Evolutionary conservation across 53 echinoderm and acorn worm genomes (phyloP).

Genomic region (Holothuria scabra): DNA sequence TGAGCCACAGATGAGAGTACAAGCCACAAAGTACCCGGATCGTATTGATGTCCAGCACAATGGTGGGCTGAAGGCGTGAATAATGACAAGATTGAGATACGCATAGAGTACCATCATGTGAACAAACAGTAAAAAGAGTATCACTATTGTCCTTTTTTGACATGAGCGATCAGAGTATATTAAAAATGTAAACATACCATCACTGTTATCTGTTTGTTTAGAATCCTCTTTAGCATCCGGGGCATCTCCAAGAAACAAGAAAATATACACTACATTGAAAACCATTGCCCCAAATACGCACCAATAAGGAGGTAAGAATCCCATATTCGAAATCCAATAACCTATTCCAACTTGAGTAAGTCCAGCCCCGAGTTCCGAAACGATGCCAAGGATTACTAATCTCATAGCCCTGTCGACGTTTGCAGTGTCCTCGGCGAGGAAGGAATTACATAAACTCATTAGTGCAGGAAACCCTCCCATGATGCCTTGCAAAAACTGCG

Average conservation of each 20-base stretch:
- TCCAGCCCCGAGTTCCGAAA: slow-evolving; percentile 70
- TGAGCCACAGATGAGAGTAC: slow-evolving; percentile 38
- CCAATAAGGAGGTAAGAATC: slow-evolving; percentile 33
- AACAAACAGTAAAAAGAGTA: slow-evolving; percentile 8
- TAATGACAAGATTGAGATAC: slow-evolving; percentile 34
- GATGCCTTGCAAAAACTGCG: slow-evolving; percentile 66
- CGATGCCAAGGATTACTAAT: slow-evolving; percentile 70
- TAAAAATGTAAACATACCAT: slow-evolving; percentile 11
- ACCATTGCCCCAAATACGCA: slow-evolving; percentile 45
- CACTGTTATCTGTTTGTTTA: not conserved
- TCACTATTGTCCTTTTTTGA: slow-evolving; percentile 15
- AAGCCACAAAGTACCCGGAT: slow-evolving; percentile 25
- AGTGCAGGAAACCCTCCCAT: slow-evolving; percentile 72
- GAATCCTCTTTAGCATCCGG: not conserved
- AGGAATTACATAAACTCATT: slow-evolving; percentile 71
- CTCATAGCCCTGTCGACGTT: slow-evolving; percentile 64
- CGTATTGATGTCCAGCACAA: slow-evolving; percentile 35
- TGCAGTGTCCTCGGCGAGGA: slow-evolving; percentile 69
- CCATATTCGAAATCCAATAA: slow-evolving; percentile 29
- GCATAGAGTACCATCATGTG: slow-evolving; percentile 48
- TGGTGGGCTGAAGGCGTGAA: slow-evolving; percentile 45
- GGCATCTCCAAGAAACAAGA: not conserved
- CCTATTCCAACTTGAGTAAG: slow-evolving; percentile 66
- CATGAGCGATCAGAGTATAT: slow-evolving; percentile 13
- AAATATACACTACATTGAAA: slow-evolving; percentile 28